These are phyloP conservation scores for Hephaestus fuliginosus DNA, from an alignment of 2,797 vertebrate species.

Conservation along the genomic window DNA sequence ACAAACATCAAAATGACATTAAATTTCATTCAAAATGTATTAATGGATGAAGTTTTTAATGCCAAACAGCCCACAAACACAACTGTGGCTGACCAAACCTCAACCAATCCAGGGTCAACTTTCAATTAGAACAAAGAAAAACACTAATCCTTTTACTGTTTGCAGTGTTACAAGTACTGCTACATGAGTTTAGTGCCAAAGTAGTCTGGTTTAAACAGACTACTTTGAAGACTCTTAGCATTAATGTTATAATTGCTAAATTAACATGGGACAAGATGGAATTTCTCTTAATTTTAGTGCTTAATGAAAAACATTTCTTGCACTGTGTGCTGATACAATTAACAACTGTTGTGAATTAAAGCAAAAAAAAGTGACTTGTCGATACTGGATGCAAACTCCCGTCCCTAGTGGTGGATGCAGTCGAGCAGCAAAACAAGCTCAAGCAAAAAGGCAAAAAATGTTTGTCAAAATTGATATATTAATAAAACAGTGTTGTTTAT, in stretches of 20 bases:
- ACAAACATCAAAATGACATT: background rate
- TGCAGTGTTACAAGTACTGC: background rate
- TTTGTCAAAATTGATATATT: too few relatives aligned
- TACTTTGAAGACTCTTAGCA: slow-evolving; percentile 30
- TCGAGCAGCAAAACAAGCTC: too few relatives aligned
- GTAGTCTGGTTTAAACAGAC: too few relatives aligned
- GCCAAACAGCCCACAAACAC: background rate
- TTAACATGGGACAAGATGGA: background rate
- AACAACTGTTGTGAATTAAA: too few relatives aligned
- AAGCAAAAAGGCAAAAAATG: too few relatives aligned
- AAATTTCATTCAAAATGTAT: background rate
- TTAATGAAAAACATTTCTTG: too few relatives aligned
- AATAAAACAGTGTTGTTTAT: too few relatives aligned
- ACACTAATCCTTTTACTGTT: background rate
- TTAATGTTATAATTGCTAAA: background rate
- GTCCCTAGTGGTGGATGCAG: too few relatives aligned
- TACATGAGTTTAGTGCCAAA: background rate
- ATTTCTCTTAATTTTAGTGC: too few relatives aligned
- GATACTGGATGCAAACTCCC: too few relatives aligned
- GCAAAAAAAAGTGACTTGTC: too few relatives aligned
- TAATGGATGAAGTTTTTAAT: background rate
- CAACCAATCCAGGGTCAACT: background rate
- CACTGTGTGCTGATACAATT: too few relatives aligned
- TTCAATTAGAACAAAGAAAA: background rate
- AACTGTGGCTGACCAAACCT: background rate